Evolutionary conservation across 2,113 vertebrate species (phyloP).

Genomic region (Tricholaema leucomelas): DNA sequence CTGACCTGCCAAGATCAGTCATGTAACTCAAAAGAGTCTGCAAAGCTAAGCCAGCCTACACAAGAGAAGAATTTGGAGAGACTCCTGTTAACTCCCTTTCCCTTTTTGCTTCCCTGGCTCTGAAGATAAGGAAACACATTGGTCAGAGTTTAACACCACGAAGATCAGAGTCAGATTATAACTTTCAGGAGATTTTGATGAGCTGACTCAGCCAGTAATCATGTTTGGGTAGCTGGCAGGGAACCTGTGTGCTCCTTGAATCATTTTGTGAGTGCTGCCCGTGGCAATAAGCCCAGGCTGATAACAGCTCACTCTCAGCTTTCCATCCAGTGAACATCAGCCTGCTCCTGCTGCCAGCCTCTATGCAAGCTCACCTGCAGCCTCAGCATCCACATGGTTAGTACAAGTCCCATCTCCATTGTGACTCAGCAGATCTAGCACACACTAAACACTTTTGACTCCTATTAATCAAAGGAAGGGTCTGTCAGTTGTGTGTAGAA

Average conservation of each 20-base stretch:
- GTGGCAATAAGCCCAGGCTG: not conserved
- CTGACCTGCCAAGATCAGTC: not conserved
- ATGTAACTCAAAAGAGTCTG: not conserved
- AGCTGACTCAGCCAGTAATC: not conserved
- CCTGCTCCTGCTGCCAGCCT: not conserved
- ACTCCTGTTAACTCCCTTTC: not conserved
- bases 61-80: constrained; percentile 38
- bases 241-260: not conserved
- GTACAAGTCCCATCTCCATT: not conserved
- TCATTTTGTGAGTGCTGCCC: not conserved
- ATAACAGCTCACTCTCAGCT: not conserved
- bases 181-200: not conserved
- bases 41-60: not conserved
- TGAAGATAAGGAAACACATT: not conserved
- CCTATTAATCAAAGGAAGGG: not conserved
- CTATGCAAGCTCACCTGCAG: not conserved
- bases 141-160: not conserved
- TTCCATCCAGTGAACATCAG: not conserved
- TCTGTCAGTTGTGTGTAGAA: not conserved
- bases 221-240: not conserved
- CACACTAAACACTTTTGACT: not conserved
- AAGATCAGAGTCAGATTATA: not conserved
- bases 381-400: not conserved
- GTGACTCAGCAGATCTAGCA: not conserved
- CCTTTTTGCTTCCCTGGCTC: not conserved